These are phyloP conservation scores for Rhamnusium bicolor DNA, from an alignment of 2,888 invertebrate species.

Conservation along the genomic window DNA sequence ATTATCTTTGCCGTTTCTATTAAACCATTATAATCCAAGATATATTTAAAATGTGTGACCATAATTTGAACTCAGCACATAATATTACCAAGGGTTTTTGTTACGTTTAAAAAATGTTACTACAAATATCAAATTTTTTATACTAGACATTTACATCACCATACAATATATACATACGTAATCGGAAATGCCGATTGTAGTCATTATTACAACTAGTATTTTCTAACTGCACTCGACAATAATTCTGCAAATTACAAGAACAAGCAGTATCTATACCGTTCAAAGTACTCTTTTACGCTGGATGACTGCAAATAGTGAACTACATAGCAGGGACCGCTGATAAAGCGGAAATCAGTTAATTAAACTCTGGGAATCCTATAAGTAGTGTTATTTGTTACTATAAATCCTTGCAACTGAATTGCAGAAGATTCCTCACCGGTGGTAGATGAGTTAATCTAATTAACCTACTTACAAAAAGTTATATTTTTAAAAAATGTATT, in stretches of 20 bases:
- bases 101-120: too few species aligned
- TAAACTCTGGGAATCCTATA: background rate
- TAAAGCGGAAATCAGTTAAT: slow-evolving; percentile 9
- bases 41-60: too few species aligned
- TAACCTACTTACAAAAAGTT: background rate
- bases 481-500: too few species aligned
- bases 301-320: background rate
- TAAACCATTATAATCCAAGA: too few species aligned
- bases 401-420: background rate
- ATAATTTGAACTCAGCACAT: too few species aligned
- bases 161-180: too few species aligned
- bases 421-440: background rate
- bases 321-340: background rate
- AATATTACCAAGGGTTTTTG: too few species aligned
- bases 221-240: background rate
- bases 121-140: too few species aligned
- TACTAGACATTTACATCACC: too few species aligned
- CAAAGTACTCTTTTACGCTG: background rate
- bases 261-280: slow-evolving; percentile 4
- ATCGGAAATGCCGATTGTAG: too few species aligned
- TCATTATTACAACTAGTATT: background rate
- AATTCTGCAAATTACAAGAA: slow-evolving; percentile 5
- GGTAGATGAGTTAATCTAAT: background rate
- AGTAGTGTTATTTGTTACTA: background rate
- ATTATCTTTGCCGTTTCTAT: too few species aligned